Percentiles rank a stretch among this genome's conserved stretches.
Conservation (phyloP, 2,797 vertebrate genomes). For the Pogonophryne albipinna region DNA sequence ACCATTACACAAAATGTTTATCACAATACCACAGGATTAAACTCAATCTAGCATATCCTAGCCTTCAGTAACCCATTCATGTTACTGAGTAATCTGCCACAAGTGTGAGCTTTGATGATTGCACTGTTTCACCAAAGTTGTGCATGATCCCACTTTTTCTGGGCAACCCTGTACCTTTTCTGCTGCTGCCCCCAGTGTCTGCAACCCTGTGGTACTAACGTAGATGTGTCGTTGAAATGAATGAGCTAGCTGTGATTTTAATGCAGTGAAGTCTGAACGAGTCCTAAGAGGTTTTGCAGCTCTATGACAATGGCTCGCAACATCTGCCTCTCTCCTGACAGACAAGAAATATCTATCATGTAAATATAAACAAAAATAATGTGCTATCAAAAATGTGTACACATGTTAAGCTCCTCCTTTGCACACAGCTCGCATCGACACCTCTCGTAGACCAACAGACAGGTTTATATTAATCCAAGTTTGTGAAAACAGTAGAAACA, state of each 20-base stretch:
- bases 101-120: neutral
- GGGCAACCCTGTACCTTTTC: neutral
- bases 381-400: too few relatives aligned
- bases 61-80: neutral
- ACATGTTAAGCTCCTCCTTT: too few relatives aligned
- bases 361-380: too few relatives aligned
- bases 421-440: too few relatives aligned
- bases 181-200: neutral
- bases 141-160: neutral
- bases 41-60: neutral
- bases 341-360: too few relatives aligned
- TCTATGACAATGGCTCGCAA: neutral
- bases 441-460: too few relatives aligned
- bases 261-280: neutral
- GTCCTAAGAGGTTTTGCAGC: neutral
- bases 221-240: too few relatives aligned
- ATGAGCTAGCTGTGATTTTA: too few relatives aligned
- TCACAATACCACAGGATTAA: neutral
- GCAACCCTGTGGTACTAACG: neutral
- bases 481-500: too few relatives aligned
- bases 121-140: neutral
- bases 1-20: neutral
- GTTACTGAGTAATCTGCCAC: neutral
- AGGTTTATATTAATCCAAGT: too few relatives aligned
- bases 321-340: neutral